phyloP scores from a whole-genome alignment of 2,888 invertebrate genomes.

The Epistrophe grossulariae region DNA sequence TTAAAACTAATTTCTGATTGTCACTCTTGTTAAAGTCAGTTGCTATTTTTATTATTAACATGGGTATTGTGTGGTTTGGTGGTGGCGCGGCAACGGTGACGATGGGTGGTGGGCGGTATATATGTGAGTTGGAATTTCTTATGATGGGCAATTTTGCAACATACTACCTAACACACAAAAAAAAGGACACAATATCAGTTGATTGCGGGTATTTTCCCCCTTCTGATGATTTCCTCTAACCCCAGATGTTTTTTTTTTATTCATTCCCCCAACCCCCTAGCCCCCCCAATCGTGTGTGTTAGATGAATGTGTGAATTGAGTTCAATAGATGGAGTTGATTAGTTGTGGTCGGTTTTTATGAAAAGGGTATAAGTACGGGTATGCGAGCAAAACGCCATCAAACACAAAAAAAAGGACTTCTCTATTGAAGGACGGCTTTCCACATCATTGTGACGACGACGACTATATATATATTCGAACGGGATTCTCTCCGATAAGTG shows the following conservation, averaged over 20 bases:
- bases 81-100: background rate
- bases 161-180: conserved; percentile 14
- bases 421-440: conserved; percentile 32
- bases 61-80: conserved; percentile 37
- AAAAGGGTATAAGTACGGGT: conserved; percentile 11
- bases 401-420: conserved; percentile 2
- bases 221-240: conserved; percentile 1
- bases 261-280: background rate
- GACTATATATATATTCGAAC: background rate
- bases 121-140: conserved; percentile 54
- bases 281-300: conserved; percentile 18
- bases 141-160: conserved; percentile 59
- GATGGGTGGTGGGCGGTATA: background rate
- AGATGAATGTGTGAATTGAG: conserved; percentile 66
- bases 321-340: conserved; percentile 71
- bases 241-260: background rate
- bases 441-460: conserved; percentile 21
- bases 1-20: conserved; percentile 70
- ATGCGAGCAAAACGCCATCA: background rate
- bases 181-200: conserved; percentile 63
- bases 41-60: conserved; percentile 67
- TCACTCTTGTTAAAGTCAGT: conserved; percentile 61
- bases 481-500: conserved; percentile 53
- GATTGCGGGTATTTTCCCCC: conserved; percentile 48
- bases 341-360: conserved; percentile 61